phyloP scores from a whole-genome alignment of 2,797 vertebrate species.

The Rhinatrema bivittatum region DNA sequence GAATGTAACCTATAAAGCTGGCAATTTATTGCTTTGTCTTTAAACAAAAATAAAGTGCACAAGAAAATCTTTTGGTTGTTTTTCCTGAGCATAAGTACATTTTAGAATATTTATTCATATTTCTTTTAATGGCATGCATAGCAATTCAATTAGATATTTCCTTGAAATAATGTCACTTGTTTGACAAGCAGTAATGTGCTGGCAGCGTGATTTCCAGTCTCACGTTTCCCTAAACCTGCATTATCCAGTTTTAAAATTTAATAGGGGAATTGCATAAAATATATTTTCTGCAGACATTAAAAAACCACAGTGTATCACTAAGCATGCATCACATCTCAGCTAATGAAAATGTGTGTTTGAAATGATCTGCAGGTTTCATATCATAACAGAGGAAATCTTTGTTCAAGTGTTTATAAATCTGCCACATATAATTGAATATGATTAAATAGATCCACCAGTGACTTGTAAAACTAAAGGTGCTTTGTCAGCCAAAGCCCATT shows the following conservation, averaged over 20 bases:
- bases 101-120: neutral
- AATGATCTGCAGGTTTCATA: no score
- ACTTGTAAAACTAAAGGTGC: no score
- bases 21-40: no score
- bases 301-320: neutral
- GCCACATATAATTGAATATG: no score
- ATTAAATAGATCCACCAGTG: no score
- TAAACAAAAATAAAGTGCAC: no score
- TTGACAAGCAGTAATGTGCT: conserved; percentile 1
- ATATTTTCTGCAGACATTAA: conserved; percentile 4
- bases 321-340: neutral
- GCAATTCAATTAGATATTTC: conserved; percentile 3
- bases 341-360: no score
- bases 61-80: neutral
- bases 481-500: no score
- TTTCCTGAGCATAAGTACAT: neutral
- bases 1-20: no score
- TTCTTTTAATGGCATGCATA: conserved; percentile 2
- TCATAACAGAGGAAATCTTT: no score
- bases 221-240: conserved; percentile 5
- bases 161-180: neutral
- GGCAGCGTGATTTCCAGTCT: neutral
- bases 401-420: no score
- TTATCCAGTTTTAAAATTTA: neutral
- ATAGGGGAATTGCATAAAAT: neutral